phyloP scores from a whole-genome alignment of 2,888 invertebrate species.

The Pardosa pseudoannulata region DNA sequence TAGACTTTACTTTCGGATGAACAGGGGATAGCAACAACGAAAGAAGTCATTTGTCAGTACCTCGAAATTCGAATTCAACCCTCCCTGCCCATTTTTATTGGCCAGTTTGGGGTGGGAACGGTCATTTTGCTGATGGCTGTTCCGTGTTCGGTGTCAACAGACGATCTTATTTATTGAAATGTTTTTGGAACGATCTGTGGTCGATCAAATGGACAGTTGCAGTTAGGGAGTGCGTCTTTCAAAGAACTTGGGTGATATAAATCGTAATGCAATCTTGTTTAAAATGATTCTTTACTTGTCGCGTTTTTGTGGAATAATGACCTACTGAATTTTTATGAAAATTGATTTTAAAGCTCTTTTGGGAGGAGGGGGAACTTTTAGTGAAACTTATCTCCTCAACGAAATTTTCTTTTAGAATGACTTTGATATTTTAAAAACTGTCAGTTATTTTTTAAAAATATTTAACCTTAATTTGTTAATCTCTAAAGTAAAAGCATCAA shows the following conservation, averaged over 20 bases:
- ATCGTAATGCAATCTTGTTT: background rate
- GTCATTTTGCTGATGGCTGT: slow-evolving; percentile 53
- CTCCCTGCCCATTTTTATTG: slow-evolving; percentile 36
- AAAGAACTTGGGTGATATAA: background rate
- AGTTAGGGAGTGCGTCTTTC: background rate
- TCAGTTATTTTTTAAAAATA: no score
- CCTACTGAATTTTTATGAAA: no score
- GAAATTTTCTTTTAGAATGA: no score
- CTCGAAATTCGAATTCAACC: slow-evolving; percentile 37
- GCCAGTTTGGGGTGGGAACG: background rate
- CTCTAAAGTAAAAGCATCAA: no score
- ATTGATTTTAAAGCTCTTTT: no score
- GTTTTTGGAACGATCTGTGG: slow-evolving; percentile 60
- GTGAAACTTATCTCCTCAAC: no score
- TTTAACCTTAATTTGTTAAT: no score
- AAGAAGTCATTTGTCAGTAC: slow-evolving; percentile 49
- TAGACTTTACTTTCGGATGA: background rate
- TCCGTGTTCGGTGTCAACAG: slow-evolving; percentile 62
- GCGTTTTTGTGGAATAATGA: no score
- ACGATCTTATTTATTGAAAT: slow-evolving; percentile 58
- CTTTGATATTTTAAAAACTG: no score
- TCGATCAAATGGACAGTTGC: slow-evolving; percentile 12
- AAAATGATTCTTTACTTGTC: background rate
- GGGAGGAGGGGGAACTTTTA: no score
- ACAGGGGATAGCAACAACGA: background rate